phyloP scores from a whole-genome alignment of 2,797 vertebrate genomes.

The Sebastes wilsoni region DNA sequence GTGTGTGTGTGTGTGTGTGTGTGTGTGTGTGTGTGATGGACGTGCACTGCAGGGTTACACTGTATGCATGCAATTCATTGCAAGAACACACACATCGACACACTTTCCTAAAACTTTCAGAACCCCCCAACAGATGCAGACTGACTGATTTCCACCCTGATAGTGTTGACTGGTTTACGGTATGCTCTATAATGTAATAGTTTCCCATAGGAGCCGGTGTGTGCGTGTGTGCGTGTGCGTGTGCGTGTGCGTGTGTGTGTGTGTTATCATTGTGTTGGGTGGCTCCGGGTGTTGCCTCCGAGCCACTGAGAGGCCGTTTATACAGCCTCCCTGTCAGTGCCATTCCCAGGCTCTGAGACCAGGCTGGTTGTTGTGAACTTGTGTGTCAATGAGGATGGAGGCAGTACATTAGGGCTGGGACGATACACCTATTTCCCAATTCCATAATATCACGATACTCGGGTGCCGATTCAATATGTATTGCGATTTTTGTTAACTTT shows the following conservation, averaged over 20 bases:
- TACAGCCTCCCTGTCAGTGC: constrained; percentile 37
- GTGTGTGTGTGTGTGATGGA: neutral
- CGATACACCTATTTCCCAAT: too few relatives aligned
- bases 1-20: constrained; percentile 10
- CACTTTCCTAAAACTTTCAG: constrained; percentile 19
- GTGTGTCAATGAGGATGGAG: neutral
- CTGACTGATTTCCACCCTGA: constrained; percentile 54
- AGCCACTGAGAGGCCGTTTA: constrained; percentile 58
- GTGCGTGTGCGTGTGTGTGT: neutral
- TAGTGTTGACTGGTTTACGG: constrained; percentile 63
- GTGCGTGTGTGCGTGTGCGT: constrained; percentile 5
- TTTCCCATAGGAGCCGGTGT: constrained; percentile 49
- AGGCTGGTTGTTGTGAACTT: constrained; percentile 1
- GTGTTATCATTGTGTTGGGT: constrained; percentile 62
- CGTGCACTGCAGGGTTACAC: neutral
- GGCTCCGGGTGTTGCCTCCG: constrained; percentile 62
- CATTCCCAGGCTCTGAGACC: constrained; percentile 56
- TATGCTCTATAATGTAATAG: constrained; percentile 46
- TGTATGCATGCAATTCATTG: neutral
- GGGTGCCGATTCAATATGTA: too few relatives aligned
- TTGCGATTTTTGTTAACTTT: too few relatives aligned
- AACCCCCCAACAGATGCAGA: constrained; percentile 11
- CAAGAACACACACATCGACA: constrained; percentile 6
- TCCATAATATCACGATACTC: too few relatives aligned
- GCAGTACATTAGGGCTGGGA: too few relatives aligned